A percentile compares a stretch with the other conserved stretches of the same genome.
phyloP scores from a whole-genome alignment of 2,888 invertebrate species.

The Rugalucina vietnamica region DNA sequence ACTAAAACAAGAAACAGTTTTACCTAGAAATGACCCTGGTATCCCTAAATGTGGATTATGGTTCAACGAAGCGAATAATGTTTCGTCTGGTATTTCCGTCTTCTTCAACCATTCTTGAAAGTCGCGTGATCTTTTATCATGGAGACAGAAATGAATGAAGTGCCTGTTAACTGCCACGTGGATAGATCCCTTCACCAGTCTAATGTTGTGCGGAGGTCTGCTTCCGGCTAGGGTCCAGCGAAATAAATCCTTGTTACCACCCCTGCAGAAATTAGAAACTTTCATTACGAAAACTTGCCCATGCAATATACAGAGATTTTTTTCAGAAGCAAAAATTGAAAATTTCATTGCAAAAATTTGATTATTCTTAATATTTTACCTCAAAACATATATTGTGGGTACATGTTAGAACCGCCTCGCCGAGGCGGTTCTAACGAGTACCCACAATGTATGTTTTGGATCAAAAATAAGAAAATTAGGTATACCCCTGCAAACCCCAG shows the following conservation, averaged over 20 bases:
- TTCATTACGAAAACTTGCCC: no score
- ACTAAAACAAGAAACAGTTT: no score
- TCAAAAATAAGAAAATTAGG: no score
- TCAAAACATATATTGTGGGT: no score
- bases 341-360: no score
- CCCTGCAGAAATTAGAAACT: constrained; percentile 25
- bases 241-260: constrained; percentile 37
- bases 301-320: no score
- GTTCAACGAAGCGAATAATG: constrained; percentile 76
- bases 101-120: constrained; percentile 73
- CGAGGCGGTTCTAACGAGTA: no score
- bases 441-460: no score
- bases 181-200: constrained; percentile 73
- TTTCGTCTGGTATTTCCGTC: constrained; percentile 74
- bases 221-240: constrained; percentile 43
- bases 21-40: constrained; percentile 74
- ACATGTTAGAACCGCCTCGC: no score
- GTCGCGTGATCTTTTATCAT: constrained; percentile 60
- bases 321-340: no score
- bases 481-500: no score
- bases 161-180: constrained; percentile 72
- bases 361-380: no score
- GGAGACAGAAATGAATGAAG: constrained; percentile 72
- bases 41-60: constrained; percentile 72
- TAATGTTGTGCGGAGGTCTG: constrained; percentile 58